Conservation (phyloP, 2,113 vertebrate species). For the Dromiciops gliroides region DNA sequence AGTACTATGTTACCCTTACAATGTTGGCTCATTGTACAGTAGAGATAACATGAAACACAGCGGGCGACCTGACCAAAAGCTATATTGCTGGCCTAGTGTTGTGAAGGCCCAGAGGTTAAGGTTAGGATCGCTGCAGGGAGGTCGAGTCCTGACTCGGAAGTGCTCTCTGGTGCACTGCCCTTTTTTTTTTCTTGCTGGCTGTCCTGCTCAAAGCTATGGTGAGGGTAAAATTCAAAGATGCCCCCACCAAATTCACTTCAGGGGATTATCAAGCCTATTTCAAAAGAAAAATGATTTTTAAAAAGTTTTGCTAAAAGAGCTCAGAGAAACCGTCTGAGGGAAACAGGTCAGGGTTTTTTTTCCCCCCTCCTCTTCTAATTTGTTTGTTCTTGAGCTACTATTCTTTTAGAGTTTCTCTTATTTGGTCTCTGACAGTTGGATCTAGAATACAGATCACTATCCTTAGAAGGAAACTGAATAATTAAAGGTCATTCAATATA, state of each 20-base stretch:
- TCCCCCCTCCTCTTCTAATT: neutral
- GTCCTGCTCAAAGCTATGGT: neutral
- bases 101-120: neutral
- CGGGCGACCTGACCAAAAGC: neutral
- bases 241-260: neutral
- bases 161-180: constrained; percentile 17
- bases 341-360: constrained; percentile 37
- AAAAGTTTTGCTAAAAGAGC: neutral
- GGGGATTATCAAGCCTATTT: constrained; percentile 28
- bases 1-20: fast-evolving
- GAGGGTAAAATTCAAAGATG: constrained; percentile 51
- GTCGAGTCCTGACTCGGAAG: constrained; percentile 8
- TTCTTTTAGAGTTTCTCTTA: constrained; percentile 58
- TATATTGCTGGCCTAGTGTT: neutral
- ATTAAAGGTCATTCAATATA: constrained; percentile 73
- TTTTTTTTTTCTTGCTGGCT: neutral
- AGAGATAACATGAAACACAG: neutral
- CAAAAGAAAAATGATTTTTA: neutral
- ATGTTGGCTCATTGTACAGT: fast-evolving
- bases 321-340: neutral
- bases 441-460: constrained; percentile 67
- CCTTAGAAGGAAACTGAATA: constrained; percentile 71
- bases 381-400: constrained; percentile 34
- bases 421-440: constrained; percentile 29
- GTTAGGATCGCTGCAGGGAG: neutral